Conservation (phyloP, 2,797 vertebrate genomes). For the Pipistrellus pipistrellus region DNA sequence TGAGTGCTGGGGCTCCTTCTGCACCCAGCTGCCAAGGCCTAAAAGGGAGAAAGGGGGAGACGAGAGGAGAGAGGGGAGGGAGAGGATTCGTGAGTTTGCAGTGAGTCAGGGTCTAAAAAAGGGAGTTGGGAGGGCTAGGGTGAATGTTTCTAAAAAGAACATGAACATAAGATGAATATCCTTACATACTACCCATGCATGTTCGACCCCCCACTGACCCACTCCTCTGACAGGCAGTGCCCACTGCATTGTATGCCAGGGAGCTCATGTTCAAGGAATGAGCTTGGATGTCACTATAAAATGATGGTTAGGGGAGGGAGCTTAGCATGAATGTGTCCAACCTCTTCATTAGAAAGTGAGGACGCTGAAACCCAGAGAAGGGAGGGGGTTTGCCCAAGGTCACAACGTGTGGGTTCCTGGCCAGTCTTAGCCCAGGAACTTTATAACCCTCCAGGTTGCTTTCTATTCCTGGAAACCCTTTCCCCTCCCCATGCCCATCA, state of each 20-base stretch:
- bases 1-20: slow-evolving; percentile 73
- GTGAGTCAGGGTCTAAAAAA: slow-evolving; percentile 86
- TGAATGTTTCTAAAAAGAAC: slow-evolving; percentile 84
- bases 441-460: slow-evolving; percentile 23
- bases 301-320: slow-evolving; percentile 30
- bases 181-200: slow-evolving; percentile 65
- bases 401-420: slow-evolving; percentile 61
- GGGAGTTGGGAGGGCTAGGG: slow-evolving; percentile 81
- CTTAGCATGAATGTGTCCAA: slow-evolving; percentile 57
- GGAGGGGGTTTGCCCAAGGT: slow-evolving; percentile 68
- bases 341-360: slow-evolving; percentile 56
- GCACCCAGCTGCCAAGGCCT: slow-evolving; percentile 75
- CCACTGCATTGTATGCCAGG: slow-evolving; percentile 76
- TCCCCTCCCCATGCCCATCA: neutral
- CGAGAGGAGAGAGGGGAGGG: slow-evolving; percentile 58
- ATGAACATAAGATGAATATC: slow-evolving; percentile 74
- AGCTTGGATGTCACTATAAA: slow-evolving; percentile 60
- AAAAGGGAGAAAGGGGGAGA: slow-evolving; percentile 64
- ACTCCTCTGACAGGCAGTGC: slow-evolving; percentile 75
- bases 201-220: slow-evolving; percentile 23
- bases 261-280: slow-evolving; percentile 66
- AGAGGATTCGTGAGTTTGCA: slow-evolving; percentile 83
- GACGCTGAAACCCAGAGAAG: slow-evolving; percentile 47
- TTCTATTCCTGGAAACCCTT: slow-evolving; percentile 48
- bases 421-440: slow-evolving; percentile 37